A percentile compares a stretch with the other conserved stretches of the same genome.
phyloP scores from a whole-genome alignment of 2,113 vertebrate genomes.

The Lycocorax pyrrhopterus region DNA sequence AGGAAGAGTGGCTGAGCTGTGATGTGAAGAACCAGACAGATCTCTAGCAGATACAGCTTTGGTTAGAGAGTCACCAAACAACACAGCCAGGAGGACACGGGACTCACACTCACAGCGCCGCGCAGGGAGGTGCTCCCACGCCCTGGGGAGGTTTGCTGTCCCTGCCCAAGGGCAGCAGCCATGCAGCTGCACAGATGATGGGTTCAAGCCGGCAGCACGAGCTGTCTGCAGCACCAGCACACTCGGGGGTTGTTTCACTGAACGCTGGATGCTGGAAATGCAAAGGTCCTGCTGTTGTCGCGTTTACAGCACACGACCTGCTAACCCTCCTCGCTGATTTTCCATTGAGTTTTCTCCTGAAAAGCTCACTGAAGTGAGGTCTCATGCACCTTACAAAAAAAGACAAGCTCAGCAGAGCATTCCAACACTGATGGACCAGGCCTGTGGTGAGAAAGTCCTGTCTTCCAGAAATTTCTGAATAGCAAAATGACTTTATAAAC shows the following conservation, averaged over 20 bases:
- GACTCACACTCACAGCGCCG: not conserved
- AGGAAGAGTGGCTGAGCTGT: not conserved
- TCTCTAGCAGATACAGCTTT: not conserved
- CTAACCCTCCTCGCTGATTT: not conserved
- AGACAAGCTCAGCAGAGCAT: not conserved
- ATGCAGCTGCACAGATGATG: not conserved
- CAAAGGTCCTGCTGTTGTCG: not conserved
- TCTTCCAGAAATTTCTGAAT: not conserved
- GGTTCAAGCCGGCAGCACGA: not conserved
- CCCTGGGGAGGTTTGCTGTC: not conserved
- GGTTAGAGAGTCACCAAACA: not conserved
- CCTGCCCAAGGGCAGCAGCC: not conserved
- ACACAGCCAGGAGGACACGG: not conserved
- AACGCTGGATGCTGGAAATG: not conserved
- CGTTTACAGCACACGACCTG: not conserved
- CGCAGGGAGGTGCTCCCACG: not conserved
- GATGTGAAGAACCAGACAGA: not conserved
- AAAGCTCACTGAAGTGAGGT: not conserved
- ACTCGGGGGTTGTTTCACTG: not conserved
- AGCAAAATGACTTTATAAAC: not conserved
- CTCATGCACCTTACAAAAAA: not conserved
- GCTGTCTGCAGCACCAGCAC: not conserved
- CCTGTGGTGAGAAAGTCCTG: not conserved
- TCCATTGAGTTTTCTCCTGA: not conserved
- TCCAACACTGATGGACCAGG: not conserved